A percentile compares a stretch with the other conserved stretches of the same genome.
Evolutionary conservation across 1,140 invertebrate species (phyloP).

Genomic region (Neoseiulus cucumeris): DNA sequence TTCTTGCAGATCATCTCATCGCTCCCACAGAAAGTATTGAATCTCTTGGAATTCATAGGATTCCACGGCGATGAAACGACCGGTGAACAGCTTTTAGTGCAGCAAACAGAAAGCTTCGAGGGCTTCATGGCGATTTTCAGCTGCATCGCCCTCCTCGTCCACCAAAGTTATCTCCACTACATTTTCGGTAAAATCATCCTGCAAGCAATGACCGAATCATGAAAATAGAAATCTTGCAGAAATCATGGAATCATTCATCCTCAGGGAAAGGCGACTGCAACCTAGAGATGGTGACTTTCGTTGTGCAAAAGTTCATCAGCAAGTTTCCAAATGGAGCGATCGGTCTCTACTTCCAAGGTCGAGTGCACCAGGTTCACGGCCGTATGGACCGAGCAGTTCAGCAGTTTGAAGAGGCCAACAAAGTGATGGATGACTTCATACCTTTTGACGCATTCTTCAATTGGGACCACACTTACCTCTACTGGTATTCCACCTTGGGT

Average conservation of each 20-base stretch:
- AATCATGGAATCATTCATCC: not conserved
- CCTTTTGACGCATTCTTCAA: slow-evolving; percentile 8
- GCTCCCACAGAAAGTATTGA: not conserved
- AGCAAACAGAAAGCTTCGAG: not conserved
- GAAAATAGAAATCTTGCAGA: no score
- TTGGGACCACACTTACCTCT: not conserved
- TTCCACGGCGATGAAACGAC: slow-evolving; percentile 1
- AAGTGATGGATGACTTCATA: slow-evolving; percentile 3
- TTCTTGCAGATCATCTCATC: not conserved
- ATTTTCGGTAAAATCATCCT: slow-evolving; percentile 4
- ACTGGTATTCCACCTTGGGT: not conserved
- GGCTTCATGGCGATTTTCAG: not conserved
- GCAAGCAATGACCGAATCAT: not conserved
- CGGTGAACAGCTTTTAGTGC: not conserved
- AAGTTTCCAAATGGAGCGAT: not conserved
- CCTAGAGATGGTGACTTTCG: not conserved
- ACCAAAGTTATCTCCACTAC: not conserved
- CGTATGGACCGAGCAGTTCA: not conserved
- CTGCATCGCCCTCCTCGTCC: not conserved
- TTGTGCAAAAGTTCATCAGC: not conserved
- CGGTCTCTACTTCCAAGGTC: not conserved
- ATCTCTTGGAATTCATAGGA: not conserved
- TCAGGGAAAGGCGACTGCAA: not conserved
- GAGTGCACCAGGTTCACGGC: not conserved
- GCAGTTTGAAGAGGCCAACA: not conserved